Evolutionary conservation across 2,888 invertebrate species (phyloP).

Genomic region (Xylota segnis): DNA sequence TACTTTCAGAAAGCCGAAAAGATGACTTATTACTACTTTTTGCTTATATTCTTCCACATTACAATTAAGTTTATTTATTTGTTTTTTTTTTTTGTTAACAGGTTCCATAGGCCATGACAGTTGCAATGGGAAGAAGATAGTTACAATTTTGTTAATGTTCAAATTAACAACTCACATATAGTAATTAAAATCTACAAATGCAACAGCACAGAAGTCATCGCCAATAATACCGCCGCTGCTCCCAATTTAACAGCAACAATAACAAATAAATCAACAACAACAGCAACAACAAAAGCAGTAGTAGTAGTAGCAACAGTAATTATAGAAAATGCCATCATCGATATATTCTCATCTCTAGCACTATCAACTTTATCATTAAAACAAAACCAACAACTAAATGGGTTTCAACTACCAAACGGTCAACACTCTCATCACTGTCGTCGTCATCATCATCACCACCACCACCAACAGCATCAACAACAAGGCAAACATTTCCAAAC

Average conservation of each 20-base stretch:
- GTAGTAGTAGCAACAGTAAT: slow-evolving; percentile 26
- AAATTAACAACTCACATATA: slow-evolving; percentile 75
- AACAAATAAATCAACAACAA: slow-evolving; percentile 23
- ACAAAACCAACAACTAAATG: slow-evolving; percentile 58
- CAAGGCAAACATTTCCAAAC: slow-evolving; percentile 15
- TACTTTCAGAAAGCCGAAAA: too few relatives aligned
- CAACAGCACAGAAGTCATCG: slow-evolving; percentile 72
- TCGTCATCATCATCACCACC: slow-evolving; percentile 23
- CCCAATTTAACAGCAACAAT: slow-evolving; percentile 23
- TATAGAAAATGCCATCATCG: slow-evolving; percentile 46
- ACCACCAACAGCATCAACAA: slow-evolving; percentile 37
- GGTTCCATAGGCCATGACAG: slow-evolving; percentile 93
- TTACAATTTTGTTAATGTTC: slow-evolving; percentile 77
- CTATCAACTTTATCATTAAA: slow-evolving; percentile 39
- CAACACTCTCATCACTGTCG: slow-evolving; percentile 12
- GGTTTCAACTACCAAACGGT: slow-evolving; percentile 69
- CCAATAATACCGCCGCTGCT: slow-evolving; percentile 54
- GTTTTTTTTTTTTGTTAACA: slow-evolving; percentile 81
- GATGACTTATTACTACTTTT: background rate
- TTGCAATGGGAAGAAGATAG: slow-evolving; percentile 85
- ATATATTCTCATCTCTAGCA: slow-evolving; percentile 36
- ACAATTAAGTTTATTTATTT: background rate
- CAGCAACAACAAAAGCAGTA: slow-evolving; percentile 33
- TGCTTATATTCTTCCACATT: background rate
- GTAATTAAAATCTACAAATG: slow-evolving; percentile 68